Conservation (phyloP, 1,140 invertebrate species). For the Ridgeia piscesae region DNA sequence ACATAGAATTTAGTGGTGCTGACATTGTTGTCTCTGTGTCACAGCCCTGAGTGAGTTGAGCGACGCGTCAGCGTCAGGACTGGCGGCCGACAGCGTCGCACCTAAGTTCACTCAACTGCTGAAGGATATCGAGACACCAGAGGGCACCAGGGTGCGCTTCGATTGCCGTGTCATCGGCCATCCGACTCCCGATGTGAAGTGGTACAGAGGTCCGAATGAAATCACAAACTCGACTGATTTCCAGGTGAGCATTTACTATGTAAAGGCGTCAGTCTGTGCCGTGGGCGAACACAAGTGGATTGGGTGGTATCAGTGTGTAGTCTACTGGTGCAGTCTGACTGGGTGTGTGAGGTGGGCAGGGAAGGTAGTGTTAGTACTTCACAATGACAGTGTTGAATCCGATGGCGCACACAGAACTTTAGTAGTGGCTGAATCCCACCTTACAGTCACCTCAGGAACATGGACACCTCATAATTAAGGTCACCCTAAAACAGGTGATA, state of each 20-base stretch:
- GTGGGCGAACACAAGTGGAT: too few species aligned
- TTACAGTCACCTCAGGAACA: too few species aligned
- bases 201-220: constrained; percentile 52
- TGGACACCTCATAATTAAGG: too few species aligned
- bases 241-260: constrained; percentile 40
- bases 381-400: too few species aligned
- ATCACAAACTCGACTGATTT: constrained; percentile 51
- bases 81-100: constrained; percentile 45
- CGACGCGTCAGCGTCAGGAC: constrained; percentile 46
- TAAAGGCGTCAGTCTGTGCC: background rate
- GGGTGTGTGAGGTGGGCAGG: too few species aligned
- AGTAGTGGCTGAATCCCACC: too few species aligned
- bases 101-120: constrained; percentile 53
- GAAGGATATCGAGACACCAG: constrained; percentile 46
- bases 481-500: too few species aligned
- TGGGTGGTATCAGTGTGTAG: too few species aligned
- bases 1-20: background rate
- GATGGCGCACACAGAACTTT: too few species aligned
- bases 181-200: constrained; percentile 51
- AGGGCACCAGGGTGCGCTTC: constrained; percentile 51
- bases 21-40: background rate
- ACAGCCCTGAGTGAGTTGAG: constrained; percentile 56
- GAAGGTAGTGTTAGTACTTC: too few species aligned
- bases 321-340: too few species aligned
- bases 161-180: constrained; percentile 52